These are phyloP conservation scores for Tribolium madens DNA, from an alignment of 1,140 invertebrate species.

Conservation along the genomic window DNA sequence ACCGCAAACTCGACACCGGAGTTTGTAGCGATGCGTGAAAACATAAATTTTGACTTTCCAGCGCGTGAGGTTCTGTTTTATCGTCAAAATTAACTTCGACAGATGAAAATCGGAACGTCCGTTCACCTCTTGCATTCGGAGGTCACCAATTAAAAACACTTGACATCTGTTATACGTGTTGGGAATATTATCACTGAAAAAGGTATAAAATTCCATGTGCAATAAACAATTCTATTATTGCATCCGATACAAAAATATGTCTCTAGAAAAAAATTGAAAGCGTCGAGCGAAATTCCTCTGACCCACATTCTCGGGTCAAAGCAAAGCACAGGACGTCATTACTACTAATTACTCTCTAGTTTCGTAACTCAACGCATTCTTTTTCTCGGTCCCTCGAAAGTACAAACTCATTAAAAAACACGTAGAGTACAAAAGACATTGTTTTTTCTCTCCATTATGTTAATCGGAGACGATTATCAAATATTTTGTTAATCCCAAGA, in stretches of 20 bases:
- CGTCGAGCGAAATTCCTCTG: background rate
- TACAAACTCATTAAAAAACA: slow-evolving; percentile 24
- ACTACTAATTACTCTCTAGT: slow-evolving; percentile 29
- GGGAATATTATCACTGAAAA: background rate
- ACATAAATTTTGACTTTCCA: slow-evolving; percentile 11
- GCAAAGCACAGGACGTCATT: slow-evolving; percentile 18
- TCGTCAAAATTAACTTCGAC: too few species aligned
- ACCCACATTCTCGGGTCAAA: slow-evolving; percentile 26
- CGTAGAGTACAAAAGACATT: background rate
- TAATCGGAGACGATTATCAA: slow-evolving; percentile 12
- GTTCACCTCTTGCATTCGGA: background rate
- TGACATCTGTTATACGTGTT: background rate
- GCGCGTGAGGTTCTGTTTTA: background rate
- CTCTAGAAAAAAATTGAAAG: background rate
- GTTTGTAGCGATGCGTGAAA: too few species aligned
- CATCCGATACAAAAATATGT: background rate
- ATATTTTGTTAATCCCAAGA: background rate
- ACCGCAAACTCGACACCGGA: slow-evolving; percentile 10
- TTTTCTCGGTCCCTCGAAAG: background rate
- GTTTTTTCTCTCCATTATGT: slow-evolving; percentile 18
- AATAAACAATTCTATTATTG: background rate
- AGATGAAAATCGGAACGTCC: background rate
- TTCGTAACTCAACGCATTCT: background rate
- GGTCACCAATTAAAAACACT: background rate
- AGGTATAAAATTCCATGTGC: background rate